Percentiles rank a stretch among this genome's conserved stretches.
Conservation (phyloP, 2,797 vertebrate species). For the Leucoraja ocellata region DNA sequence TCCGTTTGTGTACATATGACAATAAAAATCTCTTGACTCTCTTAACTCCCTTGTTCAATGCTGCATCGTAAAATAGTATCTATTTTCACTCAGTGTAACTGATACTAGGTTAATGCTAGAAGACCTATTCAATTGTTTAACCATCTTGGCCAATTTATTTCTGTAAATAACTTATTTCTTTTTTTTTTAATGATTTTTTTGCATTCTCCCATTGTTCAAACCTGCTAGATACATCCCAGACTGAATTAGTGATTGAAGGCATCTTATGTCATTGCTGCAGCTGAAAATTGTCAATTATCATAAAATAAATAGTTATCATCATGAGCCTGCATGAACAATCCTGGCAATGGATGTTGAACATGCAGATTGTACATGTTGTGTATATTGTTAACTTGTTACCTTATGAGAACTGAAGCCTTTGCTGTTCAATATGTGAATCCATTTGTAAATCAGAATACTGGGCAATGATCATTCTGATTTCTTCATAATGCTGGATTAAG, state of each 20-base stretch:
- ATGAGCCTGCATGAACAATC: not conserved
- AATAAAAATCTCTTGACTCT: too few species aligned
- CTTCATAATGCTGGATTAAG: not conserved
- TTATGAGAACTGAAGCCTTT: not conserved
- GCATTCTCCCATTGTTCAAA: not conserved
- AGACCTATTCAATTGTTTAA: not conserved
- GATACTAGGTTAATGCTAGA: not conserved
- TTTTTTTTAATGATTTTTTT: not conserved
- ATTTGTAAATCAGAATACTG: not conserved
- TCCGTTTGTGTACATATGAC: too few species aligned
- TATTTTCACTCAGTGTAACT: not conserved
- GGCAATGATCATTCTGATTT: not conserved
- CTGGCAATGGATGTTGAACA: not conserved
- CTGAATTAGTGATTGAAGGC: not conserved
- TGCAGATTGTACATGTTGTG: not conserved
- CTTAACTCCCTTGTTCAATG: too few species aligned
- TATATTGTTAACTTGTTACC: not conserved
- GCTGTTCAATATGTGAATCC: not conserved
- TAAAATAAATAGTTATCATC: not conserved
- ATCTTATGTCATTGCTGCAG: not conserved
- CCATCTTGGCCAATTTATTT: not conserved
- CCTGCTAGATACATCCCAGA: not conserved
- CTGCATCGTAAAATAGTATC: not conserved
- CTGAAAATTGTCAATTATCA: not conserved
- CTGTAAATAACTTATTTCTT: not conserved